phyloP scores from a whole-genome alignment of 2,888 invertebrate genomes.

The Zeuzera pyrina region DNA sequence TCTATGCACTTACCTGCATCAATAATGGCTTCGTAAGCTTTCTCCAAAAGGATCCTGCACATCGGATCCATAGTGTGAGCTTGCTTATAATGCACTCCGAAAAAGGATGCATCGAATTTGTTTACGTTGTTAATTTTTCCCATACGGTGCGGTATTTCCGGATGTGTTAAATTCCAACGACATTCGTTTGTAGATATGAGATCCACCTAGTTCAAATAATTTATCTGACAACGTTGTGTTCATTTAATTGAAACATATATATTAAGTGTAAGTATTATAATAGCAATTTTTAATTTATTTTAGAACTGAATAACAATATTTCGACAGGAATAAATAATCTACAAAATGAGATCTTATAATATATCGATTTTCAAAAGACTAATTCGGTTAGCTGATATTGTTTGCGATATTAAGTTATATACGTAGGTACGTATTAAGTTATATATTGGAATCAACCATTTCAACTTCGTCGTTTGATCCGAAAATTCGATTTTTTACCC shows the following conservation, averaged over 20 bases:
- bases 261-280: constrained; percentile 2
- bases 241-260: constrained; percentile 6
- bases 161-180: constrained; percentile 75
- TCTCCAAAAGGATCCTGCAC: constrained; percentile 78
- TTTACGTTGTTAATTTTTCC: constrained; percentile 75
- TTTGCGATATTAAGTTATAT: too few species aligned
- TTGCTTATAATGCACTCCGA: constrained; percentile 76
- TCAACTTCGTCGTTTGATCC: too few species aligned
- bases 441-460: too few species aligned
- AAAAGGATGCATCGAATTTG: constrained; percentile 80
- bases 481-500: too few species aligned
- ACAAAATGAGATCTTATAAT: too few species aligned
- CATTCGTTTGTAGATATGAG: constrained; percentile 81
- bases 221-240: constrained; percentile 4
- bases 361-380: too few species aligned
- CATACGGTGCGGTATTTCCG: constrained; percentile 76
- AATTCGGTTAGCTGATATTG: too few species aligned
- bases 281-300: constrained; percentile 1
- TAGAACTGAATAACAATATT: too few species aligned
- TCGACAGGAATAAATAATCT: too few species aligned
- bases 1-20: constrained; percentile 71
- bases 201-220: constrained; percentile 68
- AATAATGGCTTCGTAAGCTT: constrained; percentile 79
- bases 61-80: constrained; percentile 78
- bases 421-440: too few species aligned